Percentiles rank a stretch among this genome's conserved stretches.
Evolutionary conservation across 2,797 vertebrate genomes (phyloP).

Genomic region (Macropodus opercularis): DNA sequence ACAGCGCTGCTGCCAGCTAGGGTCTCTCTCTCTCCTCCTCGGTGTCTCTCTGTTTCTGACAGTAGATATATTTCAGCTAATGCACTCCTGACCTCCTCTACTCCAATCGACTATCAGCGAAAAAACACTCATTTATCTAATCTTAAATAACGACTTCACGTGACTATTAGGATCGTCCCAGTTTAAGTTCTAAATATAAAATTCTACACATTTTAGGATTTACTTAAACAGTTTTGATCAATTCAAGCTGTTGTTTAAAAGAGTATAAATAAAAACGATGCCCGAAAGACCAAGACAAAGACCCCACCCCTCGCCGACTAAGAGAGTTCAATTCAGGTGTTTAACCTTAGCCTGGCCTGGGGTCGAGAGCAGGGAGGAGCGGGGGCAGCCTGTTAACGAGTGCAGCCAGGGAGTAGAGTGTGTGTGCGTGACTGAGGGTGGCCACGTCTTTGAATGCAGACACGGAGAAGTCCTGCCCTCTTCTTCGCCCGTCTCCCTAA

Average conservation of each 20-base stretch:
- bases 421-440: background rate
- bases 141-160: too few relatives aligned
- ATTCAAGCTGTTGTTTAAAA: too few relatives aligned
- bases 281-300: background rate
- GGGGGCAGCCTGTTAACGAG: constrained; percentile 49
- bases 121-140: constrained; percentile 45
- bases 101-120: constrained; percentile 58
- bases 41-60: constrained; percentile 53
- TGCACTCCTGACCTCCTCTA: constrained; percentile 72
- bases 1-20: constrained; percentile 78
- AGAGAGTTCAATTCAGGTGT: constrained; percentile 54
- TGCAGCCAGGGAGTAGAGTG: constrained; percentile 40
- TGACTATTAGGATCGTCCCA: too few relatives aligned
- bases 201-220: too few relatives aligned
- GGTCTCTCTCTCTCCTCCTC: constrained; percentile 51
- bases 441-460: constrained; percentile 59
- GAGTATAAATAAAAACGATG: too few relatives aligned
- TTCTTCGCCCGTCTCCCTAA: constrained; percentile 43
- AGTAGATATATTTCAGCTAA: constrained; percentile 80
- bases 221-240: too few relatives aligned
- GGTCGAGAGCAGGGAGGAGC: constrained; percentile 45
- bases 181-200: too few relatives aligned
- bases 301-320: constrained; percentile 1
- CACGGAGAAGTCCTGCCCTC: constrained; percentile 34
- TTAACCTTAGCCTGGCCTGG: constrained; percentile 60